These are phyloP conservation scores for Parapristionchus giblindavisi DNA, from an alignment of 2,888 invertebrate species.

Conservation along the genomic window DNA sequence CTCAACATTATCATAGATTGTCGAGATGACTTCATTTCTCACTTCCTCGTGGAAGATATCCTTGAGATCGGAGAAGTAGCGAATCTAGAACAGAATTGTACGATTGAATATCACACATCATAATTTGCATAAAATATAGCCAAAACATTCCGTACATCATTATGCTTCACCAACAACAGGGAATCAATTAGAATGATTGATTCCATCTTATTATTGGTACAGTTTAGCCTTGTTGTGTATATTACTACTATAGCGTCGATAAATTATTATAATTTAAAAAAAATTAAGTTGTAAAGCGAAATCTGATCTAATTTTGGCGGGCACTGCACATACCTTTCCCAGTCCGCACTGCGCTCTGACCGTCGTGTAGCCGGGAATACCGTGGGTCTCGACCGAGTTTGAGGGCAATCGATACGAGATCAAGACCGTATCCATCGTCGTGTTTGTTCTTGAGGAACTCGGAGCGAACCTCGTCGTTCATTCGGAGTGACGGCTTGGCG, in stretches of 20 bases:
- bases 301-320: no score
- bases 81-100: constrained; percentile 52
- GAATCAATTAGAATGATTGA: no score
- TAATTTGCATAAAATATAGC: no score
- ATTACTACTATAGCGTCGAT: no score
- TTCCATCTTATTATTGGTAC: no score
- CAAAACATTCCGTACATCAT: no score
- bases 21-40: constrained; percentile 51
- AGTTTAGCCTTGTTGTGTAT: no score
- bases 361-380: constrained; percentile 64
- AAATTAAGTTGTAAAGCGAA: no score
- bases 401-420: constrained; percentile 64
- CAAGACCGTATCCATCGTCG: constrained; percentile 56
- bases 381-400: constrained; percentile 69
- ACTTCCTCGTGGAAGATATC: constrained; percentile 55
- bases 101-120: no score
- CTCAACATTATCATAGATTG: constrained; percentile 46
- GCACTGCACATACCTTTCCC: constrained; percentile 56
- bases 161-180: background rate
- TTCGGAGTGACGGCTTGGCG: constrained; percentile 48
- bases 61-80: constrained; percentile 56
- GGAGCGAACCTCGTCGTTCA: constrained; percentile 52
- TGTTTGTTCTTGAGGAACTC: constrained; percentile 41
- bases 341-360: constrained; percentile 65
- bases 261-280: no score